These are phyloP conservation scores for Synanthedon tipuliformis DNA, from an alignment of 2,888 invertebrate genomes.

Conservation along the genomic window DNA sequence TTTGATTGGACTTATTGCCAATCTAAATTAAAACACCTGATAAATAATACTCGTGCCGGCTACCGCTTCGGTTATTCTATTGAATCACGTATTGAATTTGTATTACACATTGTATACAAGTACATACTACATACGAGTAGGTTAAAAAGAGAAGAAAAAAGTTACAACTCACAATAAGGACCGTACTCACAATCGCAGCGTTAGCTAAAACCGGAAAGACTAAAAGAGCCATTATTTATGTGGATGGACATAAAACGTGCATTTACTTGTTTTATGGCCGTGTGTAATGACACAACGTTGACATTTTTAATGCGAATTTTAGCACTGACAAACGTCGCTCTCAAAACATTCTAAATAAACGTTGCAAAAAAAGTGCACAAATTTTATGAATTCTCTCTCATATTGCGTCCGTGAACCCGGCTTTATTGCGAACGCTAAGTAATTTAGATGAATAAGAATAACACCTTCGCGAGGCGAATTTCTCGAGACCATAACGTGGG, in stretches of 20 bases:
- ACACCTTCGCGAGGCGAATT: constrained; percentile 43
- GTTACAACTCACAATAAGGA: background rate
- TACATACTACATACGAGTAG: too few species aligned
- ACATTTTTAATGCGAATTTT: constrained; percentile 51
- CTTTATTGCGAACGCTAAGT: constrained; percentile 47
- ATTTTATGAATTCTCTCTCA: constrained; percentile 36
- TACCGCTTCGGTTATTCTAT: constrained; percentile 13
- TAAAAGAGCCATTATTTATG: constrained; percentile 1
- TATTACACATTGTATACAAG: too few species aligned
- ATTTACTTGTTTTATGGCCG: constrained; percentile 47
- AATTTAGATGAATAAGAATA: constrained; percentile 60
- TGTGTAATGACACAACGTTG: constrained; percentile 39
- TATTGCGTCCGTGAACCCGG: constrained; percentile 46
- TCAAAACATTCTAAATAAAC: constrained; percentile 41
- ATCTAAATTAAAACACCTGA: constrained; percentile 27
- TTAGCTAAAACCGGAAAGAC: background rate
- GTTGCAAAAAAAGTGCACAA: constrained; percentile 62
- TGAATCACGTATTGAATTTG: constrained; percentile 7
- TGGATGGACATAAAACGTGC: constrained; percentile 39
- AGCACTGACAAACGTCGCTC: constrained; percentile 36
- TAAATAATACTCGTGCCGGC: constrained; percentile 22
- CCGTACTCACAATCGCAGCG: background rate
- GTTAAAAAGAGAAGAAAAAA: constrained; percentile 1
- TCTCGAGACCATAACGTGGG: constrained; percentile 45
- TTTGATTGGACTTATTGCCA: constrained; percentile 37